Percentiles rank a stretch among this genome's conserved stretches.
phyloP scores from a whole-genome alignment of 1,140 invertebrate species.

The Nephila pilipes region DNA sequence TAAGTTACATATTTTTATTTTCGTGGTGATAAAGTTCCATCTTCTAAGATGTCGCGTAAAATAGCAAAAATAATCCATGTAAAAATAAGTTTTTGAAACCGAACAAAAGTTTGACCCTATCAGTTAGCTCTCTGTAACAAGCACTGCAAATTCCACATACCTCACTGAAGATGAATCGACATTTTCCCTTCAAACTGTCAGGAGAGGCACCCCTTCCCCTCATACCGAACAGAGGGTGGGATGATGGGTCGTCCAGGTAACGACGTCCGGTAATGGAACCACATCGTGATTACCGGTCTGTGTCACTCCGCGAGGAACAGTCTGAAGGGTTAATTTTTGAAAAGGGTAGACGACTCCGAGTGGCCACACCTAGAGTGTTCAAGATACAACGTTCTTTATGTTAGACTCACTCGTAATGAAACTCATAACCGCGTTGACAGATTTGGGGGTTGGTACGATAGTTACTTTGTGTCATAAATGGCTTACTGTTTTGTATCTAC shows the following conservation, averaged over 20 bases:
- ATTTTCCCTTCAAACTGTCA: background rate
- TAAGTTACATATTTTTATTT: too few relatives aligned
- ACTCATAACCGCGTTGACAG: background rate
- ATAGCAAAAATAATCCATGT: too few relatives aligned
- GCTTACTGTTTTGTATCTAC: too few relatives aligned
- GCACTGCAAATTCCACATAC: background rate
- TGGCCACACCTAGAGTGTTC: background rate
- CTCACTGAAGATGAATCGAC: background rate
- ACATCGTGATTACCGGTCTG: conserved; percentile 15
- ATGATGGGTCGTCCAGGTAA: conserved; percentile 45
- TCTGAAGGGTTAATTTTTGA: background rate
- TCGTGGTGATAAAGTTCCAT: too few relatives aligned
- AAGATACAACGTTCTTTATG: background rate
- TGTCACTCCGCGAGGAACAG: background rate
- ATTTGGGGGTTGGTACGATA: background rate
- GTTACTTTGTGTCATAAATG: background rate
- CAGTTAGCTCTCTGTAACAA: too few relatives aligned
- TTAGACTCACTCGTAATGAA: background rate
- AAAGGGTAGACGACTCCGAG: background rate
- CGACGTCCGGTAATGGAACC: conserved; percentile 42
- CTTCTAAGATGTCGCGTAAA: too few relatives aligned
- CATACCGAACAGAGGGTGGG: background rate
- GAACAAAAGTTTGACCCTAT: too few relatives aligned
- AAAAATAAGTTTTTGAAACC: too few relatives aligned
- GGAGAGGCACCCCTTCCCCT: background rate